Evolutionary conservation across 2,888 invertebrate genomes (phyloP).

Genomic region (Phyllotreta striolata): DNA sequence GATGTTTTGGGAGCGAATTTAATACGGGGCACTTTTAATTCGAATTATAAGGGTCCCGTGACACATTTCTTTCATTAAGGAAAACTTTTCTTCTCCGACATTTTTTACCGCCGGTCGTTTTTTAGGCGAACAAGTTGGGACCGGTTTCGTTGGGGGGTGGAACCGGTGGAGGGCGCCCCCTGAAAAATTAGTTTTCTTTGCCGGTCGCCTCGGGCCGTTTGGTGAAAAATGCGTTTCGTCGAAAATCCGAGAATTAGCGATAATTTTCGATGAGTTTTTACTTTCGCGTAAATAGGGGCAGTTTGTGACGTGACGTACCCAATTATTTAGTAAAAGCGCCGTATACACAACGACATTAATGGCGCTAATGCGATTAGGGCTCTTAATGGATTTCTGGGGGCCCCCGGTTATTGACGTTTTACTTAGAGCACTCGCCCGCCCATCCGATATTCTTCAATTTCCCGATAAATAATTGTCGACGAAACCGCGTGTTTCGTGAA

Average conservation of each 20-base stretch:
- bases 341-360: conserved; percentile 53
- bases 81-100: conserved; percentile 25
- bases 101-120: conserved; percentile 31
- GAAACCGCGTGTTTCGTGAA: no score
- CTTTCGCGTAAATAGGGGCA: conserved; percentile 21
- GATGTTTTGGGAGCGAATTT: conserved; percentile 9
- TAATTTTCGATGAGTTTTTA: conserved; percentile 3
- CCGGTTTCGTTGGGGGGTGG: background rate
- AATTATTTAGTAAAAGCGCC: conserved; percentile 50
- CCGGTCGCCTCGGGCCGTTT: background rate
- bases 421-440: conserved; percentile 19
- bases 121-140: conserved; percentile 13
- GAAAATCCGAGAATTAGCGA: background rate
- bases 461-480: no score
- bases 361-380: conserved; percentile 52
- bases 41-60: conserved; percentile 42
- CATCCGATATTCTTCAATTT: no score
- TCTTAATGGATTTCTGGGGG: conserved; percentile 54
- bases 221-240: background rate
- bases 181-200: conserved; percentile 7
- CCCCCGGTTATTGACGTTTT: conserved; percentile 36
- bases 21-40: conserved; percentile 42
- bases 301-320: conserved; percentile 32
- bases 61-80: conserved; percentile 37
- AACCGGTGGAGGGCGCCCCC: conserved; percentile 12